Evolutionary conservation across 2,797 vertebrate genomes (phyloP), one percentile per base, ranked within the genome.

Genomic region (Melanogrammus aeglefinus): DNA sequence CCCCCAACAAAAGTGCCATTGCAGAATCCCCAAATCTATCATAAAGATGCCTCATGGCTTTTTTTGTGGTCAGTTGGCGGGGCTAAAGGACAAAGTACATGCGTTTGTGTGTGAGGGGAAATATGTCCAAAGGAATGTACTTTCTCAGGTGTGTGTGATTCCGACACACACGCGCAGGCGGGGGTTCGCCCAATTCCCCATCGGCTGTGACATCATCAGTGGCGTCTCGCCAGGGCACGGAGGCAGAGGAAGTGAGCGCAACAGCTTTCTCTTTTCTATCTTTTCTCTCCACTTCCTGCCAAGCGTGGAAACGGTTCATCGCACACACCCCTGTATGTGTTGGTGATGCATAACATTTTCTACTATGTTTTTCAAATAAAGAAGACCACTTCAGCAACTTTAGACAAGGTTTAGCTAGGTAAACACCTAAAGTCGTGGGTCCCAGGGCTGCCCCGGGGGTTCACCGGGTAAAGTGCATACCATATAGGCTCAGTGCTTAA

Each of bases 161-260:
- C 36, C 8, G 9, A 41, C 39, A 41, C 39, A 41, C 39, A 41
- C 39, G 2, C 39, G 72, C 47, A 66, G 33, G 47, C 74, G 84
- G 79, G 79, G 82, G 86, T 69, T 75, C 33, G 70, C 36, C 84
- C 81, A 78, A 57, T 75, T 63, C 51, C 72, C 44, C 73, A 73
- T 81, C 73, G 76, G 75, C 78, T 2, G 70, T 75, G 79, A 82
- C 80, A 83, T 89, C 88, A 82, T 73, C 75, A 72, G 63, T 81
- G 82, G 87, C 84, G 75, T 14, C 72, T 33, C 66, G 79, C 83
- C 87, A 88, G 73, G 79, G 79, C 87, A 80, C 86, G 82, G 80
- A 84, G 21, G 6, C 44, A 76, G 12, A 78, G 76, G 76, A 79
- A 82, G 74, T 78, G 31, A 85, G 51, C 5, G 81, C 38, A 78